Evolutionary conservation across 1,140 invertebrate species (phyloP), one percentile per base, ranked within the genome.

Genomic region (Aphaenogaster floridana): DNA sequence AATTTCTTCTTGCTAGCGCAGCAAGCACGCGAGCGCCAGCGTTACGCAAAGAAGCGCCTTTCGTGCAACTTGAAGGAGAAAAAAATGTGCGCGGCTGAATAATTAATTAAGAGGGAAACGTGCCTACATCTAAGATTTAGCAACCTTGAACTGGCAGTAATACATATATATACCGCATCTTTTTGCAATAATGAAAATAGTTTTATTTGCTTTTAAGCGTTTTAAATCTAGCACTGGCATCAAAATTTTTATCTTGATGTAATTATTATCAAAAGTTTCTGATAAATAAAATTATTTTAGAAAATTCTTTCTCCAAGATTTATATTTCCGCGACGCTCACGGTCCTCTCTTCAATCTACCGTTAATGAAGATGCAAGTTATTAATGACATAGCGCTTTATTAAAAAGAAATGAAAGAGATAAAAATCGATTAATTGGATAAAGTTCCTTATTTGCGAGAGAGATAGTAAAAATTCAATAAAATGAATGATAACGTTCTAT

Each of bases 1-100:
- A 69, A 78, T 89, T 90, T 88, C 71, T 88, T 54, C 39, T 9
- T 68, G 21, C 57, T 11, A 59, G 45, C 50, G 15, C 45, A 50
- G 21, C 52, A 45, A 21, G 13, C 39, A 42, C n/a, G 6, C 42
- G n/a, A 42, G 45, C 50, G n/a, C 45, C 81, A 21, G 34, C 21
- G 17, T 48, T 52, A 69, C 42, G 5, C 45, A 69, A 61, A 77
- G 50, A 57, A 63, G 42, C 69, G 68, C 64, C 83, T 76, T 68
- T 87, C 71, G 81, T 57, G 68, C n/a, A 68, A 85, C 61, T 48
- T 4, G 50, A n/a, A 50, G 21, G 8, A 79, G 45, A 11, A 42
- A 48, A 34, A 57, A 50, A 57, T n/a, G 11, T 54, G 13, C n/a
- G 28, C 21, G 17, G 36, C 17, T 72, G 34, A 76, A 84, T 84